Evolutionary conservation across 2,888 invertebrate genomes (phyloP).

Genomic region (Tethea ocularis): DNA sequence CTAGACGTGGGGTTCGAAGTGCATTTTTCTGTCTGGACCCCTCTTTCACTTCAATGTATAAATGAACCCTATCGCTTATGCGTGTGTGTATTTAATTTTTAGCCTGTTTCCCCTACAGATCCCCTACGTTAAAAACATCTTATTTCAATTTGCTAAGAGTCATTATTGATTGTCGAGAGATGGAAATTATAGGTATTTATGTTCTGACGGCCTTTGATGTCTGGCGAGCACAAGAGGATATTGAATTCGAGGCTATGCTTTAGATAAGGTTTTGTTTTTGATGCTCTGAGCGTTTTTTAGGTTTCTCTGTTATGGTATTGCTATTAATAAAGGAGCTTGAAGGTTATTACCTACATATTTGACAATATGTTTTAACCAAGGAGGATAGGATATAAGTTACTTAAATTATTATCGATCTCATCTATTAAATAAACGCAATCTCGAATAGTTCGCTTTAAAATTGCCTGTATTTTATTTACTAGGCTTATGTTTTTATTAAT

Average conservation of each 20-base stretch:
- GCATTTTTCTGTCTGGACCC: constrained; percentile 82
- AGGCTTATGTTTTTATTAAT: no score
- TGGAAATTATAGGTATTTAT: constrained; percentile 7
- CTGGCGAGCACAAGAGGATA: not conserved
- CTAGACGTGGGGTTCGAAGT: constrained; percentile 81
- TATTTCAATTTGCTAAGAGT: constrained; percentile 20
- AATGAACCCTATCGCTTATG: constrained; percentile 64
- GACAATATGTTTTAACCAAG: no score
- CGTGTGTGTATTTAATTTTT: constrained; percentile 74
- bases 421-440: no score
- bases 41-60: constrained; percentile 48
- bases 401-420: no score
- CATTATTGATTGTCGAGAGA: constrained; percentile 20
- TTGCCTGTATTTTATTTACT: no score
- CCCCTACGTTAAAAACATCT: constrained; percentile 10
- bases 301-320: not conserved
- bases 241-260: not conserved
- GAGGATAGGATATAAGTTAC: no score
- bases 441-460: no score
- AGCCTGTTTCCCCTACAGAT: constrained; percentile 21
- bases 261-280: not conserved
- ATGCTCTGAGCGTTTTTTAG: not conserved
- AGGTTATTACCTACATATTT: no score
- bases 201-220: not conserved
- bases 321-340: not conserved